Evolutionary conservation across 2,113 vertebrate species (phyloP).

Genomic region (Genyomyrus donnyi): DNA sequence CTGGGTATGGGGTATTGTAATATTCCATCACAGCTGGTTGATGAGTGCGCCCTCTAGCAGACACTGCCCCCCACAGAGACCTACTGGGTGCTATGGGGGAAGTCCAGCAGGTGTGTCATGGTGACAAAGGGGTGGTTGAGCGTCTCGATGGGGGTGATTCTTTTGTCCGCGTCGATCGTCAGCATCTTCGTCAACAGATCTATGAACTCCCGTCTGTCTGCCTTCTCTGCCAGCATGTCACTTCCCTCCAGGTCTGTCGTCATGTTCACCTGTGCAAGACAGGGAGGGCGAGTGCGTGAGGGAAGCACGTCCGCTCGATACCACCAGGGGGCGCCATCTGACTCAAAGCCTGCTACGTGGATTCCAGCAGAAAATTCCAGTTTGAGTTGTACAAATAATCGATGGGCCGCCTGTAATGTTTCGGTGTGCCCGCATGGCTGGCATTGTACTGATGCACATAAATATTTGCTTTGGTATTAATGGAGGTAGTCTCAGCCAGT

Average conservation of each 20-base stretch:
- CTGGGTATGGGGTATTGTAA: background rate
- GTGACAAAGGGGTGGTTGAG: conserved; percentile 96
- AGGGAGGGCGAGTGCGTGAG: conserved; percentile 19
- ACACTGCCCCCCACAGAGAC: conserved; percentile 28
- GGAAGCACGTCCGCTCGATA: background rate
- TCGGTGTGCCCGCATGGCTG: conserved; percentile 47
- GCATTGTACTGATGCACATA: conserved; percentile 47
- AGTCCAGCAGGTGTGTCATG: conserved; percentile 93
- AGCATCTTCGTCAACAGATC: conserved; percentile 98
- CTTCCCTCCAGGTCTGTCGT: conserved; percentile 90
- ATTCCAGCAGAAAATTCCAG: background rate
- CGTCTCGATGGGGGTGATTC: conserved; percentile 94
- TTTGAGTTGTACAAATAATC: conserved; percentile 12
- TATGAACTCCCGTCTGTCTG: conserved; percentile 94
- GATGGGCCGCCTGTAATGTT: conserved; percentile 42
- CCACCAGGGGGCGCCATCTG: background rate
- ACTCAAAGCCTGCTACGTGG: background rate
- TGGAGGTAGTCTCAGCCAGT: conserved; percentile 33
- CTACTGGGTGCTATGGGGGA: conserved; percentile 95
- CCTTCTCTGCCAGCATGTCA: conserved; percentile 95
- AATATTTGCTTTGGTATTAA: conserved; percentile 57
- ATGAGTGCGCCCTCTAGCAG: background rate
- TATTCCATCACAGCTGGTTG: too few species aligned
- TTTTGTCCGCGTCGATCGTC: conserved; percentile 96
- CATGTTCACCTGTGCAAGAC: conserved; percentile 84